Evolutionary conservation across 2,797 vertebrate genomes (phyloP), one percentile per base, ranked within the genome.

Genomic region (Chiroxiphia lanceolata): DNA sequence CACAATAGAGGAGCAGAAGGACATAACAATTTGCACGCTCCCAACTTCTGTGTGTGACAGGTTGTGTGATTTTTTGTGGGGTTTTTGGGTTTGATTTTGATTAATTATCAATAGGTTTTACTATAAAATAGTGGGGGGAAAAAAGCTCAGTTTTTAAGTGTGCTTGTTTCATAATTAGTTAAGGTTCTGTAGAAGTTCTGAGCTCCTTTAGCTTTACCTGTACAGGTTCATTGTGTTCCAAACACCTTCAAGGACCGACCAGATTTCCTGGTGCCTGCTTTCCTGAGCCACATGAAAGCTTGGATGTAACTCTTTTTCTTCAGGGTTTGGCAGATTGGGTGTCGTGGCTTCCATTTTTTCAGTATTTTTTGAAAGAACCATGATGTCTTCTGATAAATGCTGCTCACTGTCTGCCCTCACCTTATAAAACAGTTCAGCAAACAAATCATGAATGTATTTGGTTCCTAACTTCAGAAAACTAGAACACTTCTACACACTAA

Each of bases 221-320:
- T 98, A 97, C 53, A 98, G 93, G 96, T 95, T 98, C 61, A 99
- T 95, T 38, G 98, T 98, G 87, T 95, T 98, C 99, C 99, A 99
- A 95, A 99, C 97, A 95, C 95, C 98, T 94, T 99, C 98, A 96
- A 99, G 98, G 89, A 99, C 85, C 6, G 98, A 96, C 99, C 99
- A 99, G 94, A 99, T 98, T 92, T 99, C 98, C 96, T 98, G 97
- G 96, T 98, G 98, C 77, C 97, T 98, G 68, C 95, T 97, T 87
- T 94, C 51, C 25, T 95, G 95, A 63, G 90, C n/a, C 63, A 96
- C 94, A 40, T 94, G 95, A 53, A 96, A 96, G n/a, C 94, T 95
- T 18, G 97, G 95, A 95, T 98, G 98, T 40, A 96, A 54, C 14
- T 97, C 95, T 81, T 98, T 98, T 50, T 94, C 94, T 75, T 80